Conservation (phyloP, 2,888 invertebrate species). For the Nephrotoma appendiculata region DNA sequence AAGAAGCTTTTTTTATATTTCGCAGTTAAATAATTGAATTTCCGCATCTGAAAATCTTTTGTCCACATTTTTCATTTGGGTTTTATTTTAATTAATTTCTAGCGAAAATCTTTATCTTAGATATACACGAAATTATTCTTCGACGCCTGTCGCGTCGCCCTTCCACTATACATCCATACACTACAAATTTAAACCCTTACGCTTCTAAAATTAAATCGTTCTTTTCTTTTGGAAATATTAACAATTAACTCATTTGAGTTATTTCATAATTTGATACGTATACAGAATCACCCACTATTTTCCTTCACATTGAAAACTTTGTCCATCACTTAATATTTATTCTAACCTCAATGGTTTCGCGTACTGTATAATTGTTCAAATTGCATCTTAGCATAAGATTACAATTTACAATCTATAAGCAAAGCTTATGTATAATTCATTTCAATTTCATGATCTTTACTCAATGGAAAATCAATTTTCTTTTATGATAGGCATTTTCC, state of each 20-base stretch:
- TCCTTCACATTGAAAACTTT: too few relatives aligned
- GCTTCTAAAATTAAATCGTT: background rate
- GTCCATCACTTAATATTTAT: too few relatives aligned
- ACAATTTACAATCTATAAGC: too few relatives aligned
- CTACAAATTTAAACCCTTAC: background rate
- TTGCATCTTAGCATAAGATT: too few relatives aligned
- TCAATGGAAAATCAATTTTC: background rate
- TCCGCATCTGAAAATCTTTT: background rate
- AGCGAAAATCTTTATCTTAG: background rate
- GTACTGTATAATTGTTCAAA: too few relatives aligned
- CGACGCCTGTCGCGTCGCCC: background rate
- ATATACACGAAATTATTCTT: background rate
- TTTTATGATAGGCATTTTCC: background rate
- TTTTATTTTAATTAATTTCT: background rate
- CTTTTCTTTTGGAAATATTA: background rate
- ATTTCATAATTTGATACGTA: too few relatives aligned
- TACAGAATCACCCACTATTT: too few relatives aligned
- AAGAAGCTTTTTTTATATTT: background rate
- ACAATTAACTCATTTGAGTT: background rate
- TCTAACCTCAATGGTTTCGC: too few relatives aligned
- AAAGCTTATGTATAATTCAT: background rate
- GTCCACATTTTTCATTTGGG: background rate
- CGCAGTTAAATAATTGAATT: background rate
- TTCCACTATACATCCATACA: too few relatives aligned
- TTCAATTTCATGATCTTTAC: background rate